These are phyloP conservation scores for Xerus rutilus DNA, from an alignment of 2,797 vertebrate species.

Conservation along the genomic window DNA sequence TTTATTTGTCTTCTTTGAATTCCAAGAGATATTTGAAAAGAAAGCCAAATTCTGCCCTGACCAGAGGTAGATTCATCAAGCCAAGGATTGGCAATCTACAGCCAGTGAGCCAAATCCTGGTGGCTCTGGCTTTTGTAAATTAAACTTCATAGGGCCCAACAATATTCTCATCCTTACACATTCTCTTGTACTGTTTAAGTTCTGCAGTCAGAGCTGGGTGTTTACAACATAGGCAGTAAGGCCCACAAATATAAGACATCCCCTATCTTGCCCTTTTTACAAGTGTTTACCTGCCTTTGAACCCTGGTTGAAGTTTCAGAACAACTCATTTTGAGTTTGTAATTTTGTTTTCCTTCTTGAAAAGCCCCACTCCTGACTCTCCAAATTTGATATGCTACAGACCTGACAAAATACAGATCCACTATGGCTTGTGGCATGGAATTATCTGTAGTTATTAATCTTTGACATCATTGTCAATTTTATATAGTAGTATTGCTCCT, in stretches of 20 bases:
- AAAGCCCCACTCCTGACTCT: neutral
- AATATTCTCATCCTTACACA: neutral
- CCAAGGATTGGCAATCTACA: accelerated
- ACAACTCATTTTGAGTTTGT: neutral
- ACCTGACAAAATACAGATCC: neutral
- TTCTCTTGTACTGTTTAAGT: neutral
- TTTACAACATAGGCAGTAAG: neutral
- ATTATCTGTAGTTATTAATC: neutral
- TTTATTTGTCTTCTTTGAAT: neutral
- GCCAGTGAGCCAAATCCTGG: neutral
- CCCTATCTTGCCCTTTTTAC: neutral
- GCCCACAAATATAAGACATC: neutral
- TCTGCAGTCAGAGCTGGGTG: neutral
- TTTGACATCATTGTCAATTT: neutral
- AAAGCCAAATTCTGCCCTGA: neutral
- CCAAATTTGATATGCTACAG: neutral
- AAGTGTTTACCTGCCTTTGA: neutral
- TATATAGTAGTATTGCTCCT: neutral
- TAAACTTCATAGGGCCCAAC: neutral
- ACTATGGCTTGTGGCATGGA: neutral
- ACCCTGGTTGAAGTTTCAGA: neutral
- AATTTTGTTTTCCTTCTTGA: neutral
- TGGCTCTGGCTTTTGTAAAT: neutral
- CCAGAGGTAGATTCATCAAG: neutral
- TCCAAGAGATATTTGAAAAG: neutral